Conservation (phyloP, 2,888 invertebrate genomes). For the Coelopa pilipes region DNA sequence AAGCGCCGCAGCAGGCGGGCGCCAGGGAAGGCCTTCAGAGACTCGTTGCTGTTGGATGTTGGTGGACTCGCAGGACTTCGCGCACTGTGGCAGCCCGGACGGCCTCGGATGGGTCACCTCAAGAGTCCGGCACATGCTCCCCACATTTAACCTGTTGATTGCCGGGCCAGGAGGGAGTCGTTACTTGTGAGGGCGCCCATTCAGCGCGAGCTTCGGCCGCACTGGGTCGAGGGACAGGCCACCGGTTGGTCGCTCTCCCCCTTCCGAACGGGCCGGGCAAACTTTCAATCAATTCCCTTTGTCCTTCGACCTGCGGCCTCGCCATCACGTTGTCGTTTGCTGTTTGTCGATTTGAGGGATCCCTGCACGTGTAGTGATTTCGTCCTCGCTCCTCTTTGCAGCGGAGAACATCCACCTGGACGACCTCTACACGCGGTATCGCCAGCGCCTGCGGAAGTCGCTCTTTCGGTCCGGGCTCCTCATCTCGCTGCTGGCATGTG, state of each 20-base stretch:
- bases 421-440: constrained; percentile 66
- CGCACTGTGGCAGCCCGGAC: background rate
- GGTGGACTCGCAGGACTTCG: background rate
- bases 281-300: constrained; percentile 16
- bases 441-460: constrained; percentile 66
- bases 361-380: background rate
- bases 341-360: background rate
- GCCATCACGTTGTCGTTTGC: constrained; percentile 2
- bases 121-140: background rate
- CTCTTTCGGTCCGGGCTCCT: constrained; percentile 65
- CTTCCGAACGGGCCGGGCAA: background rate
- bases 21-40: too few species aligned
- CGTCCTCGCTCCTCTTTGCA: constrained; percentile 46
- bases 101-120: background rate
- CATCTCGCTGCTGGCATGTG: constrained; percentile 64
- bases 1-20: too few species aligned
- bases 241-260: background rate
- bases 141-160: constrained; percentile 28
- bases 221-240: too few species aligned
- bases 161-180: constrained; percentile 10
- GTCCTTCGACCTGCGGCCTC: background rate
- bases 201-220: too few species aligned
- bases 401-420: constrained; percentile 66
- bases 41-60: too few species aligned
- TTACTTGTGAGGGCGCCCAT: background rate